Evolutionary conservation across 2,797 vertebrate genomes (phyloP).

Genomic region (Garrulus glandarius): DNA sequence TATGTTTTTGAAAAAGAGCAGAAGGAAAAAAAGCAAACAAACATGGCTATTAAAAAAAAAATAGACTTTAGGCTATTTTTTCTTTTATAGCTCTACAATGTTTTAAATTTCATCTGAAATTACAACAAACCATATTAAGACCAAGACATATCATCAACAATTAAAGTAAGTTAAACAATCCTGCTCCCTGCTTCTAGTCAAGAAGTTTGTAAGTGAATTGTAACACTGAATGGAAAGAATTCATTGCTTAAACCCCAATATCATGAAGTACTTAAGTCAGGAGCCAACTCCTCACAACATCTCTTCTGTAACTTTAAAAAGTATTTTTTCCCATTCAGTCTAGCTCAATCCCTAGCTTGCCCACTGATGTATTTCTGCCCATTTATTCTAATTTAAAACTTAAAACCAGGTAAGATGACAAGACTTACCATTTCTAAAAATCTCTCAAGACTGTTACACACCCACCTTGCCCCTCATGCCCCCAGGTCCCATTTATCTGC

Average conservation of each 20-base stretch:
- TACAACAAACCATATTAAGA: not conserved
- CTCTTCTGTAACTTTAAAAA: not conserved
- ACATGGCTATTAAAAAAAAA: not conserved
- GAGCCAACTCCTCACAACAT: not conserved
- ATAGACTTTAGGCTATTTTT: not conserved
- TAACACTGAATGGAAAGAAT: not conserved
- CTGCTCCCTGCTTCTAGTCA: not conserved
- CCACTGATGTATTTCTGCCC: not conserved
- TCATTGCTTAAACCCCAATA: not conserved
- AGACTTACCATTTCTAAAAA: not conserved
- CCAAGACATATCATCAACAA: not conserved
- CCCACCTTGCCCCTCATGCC: rapidly evolving
- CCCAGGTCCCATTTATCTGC: not conserved
- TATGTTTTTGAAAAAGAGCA: not conserved
- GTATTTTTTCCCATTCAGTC: not conserved
- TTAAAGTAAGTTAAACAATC: not conserved
- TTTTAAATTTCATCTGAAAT: not conserved
- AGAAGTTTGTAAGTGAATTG: not conserved
- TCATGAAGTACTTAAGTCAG: not conserved
- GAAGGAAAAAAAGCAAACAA: not conserved
- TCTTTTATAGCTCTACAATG: not conserved
- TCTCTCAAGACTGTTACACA: not conserved
- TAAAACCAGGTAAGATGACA: not conserved
- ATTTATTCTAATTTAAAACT: not conserved
- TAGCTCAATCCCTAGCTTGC: not conserved